Base-by-base conservation (phyloP, 2,888 invertebrate species). In the Chaetogeoica ovagalla region DNA sequence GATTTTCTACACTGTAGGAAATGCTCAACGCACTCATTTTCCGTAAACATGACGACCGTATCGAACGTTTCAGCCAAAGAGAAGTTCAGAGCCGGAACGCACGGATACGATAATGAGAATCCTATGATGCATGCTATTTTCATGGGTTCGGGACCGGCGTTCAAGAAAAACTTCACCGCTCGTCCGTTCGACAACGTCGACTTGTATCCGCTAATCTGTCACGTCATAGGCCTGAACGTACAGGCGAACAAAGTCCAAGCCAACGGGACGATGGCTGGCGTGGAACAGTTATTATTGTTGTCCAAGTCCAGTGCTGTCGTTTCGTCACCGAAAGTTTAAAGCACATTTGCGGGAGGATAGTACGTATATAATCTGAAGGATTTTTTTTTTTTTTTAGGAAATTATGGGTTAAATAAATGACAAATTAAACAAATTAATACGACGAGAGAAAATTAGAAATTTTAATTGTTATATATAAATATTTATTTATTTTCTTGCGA, bases 41-140 rank as follows among this genome's bases (percentile, higher is more conserved):
- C 13, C 48, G 48, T 13, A 11, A 0, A 3, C 8, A 48, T 13
- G 2, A 13, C 1, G 15, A 48, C 15, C 48, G 48, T 15, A 48
- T 13, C 43, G 21, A 21, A 7, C 30, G 52, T 71, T 70, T 48
- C 57, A 81, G 69, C 39, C 1, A 11, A 55, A 19, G 60, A 48
- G 37, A 43, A 68, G 0, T 82, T 65, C 37, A 55, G 21, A 13
- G 21, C 57, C 84, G 91, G 91, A 7, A 85, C 89, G 30, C 92
- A 92, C 84, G 92, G 92, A 0, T 92, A 91, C 84, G 90, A 91
- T 84, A 91, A 91, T 84, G 86, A 85, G 66, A 85, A 88, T 2
- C 82, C 85, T 63, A 86, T 87, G 71, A 93, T 93, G 93, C 89
- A 89, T 83, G 90, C 92, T 9, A 89, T 91, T 84, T 93, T 93